Evolutionary conservation across 2,797 vertebrate genomes (phyloP).

Genomic region (Peromyscus attwateri): DNA sequence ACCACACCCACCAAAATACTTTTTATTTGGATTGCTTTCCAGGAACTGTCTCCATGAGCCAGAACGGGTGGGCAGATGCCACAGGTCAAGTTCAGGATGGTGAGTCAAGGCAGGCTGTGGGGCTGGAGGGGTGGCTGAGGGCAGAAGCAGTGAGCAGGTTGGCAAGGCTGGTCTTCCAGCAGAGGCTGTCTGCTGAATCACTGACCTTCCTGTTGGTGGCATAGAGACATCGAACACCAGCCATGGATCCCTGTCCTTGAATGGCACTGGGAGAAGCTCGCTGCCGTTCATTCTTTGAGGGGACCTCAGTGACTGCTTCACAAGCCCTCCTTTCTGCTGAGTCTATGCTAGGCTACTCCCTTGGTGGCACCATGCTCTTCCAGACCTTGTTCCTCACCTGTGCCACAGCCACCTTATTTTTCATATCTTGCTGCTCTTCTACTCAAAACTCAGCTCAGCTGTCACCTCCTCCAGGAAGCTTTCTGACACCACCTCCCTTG

Average conservation of each 20-base stretch:
- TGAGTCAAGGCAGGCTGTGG: neutral
- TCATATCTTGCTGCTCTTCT: neutral
- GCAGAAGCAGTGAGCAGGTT: neutral
- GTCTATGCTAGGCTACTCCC: neutral
- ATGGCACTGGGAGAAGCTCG: neutral
- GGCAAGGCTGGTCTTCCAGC: neutral
- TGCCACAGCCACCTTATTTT: neutral
- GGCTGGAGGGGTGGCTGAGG: neutral
- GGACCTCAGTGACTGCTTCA: neutral
- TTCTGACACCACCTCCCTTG: neutral
- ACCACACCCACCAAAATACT: neutral
- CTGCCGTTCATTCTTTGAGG: neutral
- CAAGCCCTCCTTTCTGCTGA: neutral
- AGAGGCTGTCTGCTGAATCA: neutral
- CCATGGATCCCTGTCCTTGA: neutral
- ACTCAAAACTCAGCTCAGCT: neutral
- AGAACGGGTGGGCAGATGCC: neutral
- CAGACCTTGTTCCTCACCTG: neutral
- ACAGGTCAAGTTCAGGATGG: neutral
- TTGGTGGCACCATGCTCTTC: neutral
- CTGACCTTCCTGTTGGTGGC: neutral
- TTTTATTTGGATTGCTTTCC: neutral
- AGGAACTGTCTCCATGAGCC: neutral
- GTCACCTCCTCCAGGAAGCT: constrained; percentile 29
- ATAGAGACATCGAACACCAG: neutral